These are phyloP conservation scores for Caenorhabditis sp. DNA, from an alignment of 2,888 invertebrate species.

Conservation along the genomic window DNA sequence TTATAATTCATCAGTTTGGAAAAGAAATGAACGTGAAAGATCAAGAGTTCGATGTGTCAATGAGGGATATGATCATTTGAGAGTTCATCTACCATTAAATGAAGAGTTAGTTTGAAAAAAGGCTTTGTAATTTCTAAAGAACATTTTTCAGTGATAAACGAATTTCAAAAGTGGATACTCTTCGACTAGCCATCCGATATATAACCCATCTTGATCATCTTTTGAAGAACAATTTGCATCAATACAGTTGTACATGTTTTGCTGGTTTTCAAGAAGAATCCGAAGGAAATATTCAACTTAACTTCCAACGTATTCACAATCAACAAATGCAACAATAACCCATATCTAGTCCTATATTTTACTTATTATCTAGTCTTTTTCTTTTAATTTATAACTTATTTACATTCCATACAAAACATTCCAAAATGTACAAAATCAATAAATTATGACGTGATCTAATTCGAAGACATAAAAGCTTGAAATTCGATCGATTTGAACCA, in stretches of 20 bases:
- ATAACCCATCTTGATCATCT: conserved; percentile 69
- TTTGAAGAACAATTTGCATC: conserved; percentile 49
- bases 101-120: conserved; percentile 65
- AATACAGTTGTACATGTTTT: conserved; percentile 53
- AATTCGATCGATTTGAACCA: too few species aligned
- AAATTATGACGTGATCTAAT: not conserved
- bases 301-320: conserved; percentile 20
- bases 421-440: not conserved
- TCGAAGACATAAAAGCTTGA: too few species aligned
- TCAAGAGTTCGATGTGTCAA: conserved; percentile 72
- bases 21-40: conserved; percentile 72
- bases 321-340: too few species aligned
- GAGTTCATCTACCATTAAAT: conserved; percentile 70
- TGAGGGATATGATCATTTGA: conserved; percentile 71
- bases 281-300: conserved; percentile 48
- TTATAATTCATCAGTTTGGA: conserved; percentile 68
- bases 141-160: conserved; percentile 65
- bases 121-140: too few species aligned
- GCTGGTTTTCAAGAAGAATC: conserved; percentile 56
- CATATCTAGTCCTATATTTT: too few species aligned
- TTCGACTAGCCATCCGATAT: conserved; percentile 71
- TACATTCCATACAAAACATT: not conserved
- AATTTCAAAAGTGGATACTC: conserved; percentile 72
- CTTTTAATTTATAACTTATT: too few species aligned
- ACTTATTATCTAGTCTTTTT: too few species aligned